Conservation (phyloP, 2,888 invertebrate species). For the Ormyrus nitidulus region DNA sequence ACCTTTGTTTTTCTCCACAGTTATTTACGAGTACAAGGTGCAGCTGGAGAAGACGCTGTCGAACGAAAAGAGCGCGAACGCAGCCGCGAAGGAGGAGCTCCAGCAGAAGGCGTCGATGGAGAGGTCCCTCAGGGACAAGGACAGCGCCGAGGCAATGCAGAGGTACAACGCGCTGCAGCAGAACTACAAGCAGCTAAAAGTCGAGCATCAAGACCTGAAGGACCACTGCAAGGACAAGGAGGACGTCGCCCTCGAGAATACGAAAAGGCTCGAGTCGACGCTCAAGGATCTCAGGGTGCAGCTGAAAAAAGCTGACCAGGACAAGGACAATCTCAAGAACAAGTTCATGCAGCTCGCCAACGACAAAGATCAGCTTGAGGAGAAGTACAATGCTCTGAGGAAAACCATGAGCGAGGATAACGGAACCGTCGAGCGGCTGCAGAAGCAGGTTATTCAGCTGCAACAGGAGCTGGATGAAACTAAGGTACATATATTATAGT, state of each 20-base stretch:
- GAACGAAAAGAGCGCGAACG: slow-evolving; percentile 72
- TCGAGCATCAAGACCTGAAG: slow-evolving; percentile 69
- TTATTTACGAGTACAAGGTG: slow-evolving; percentile 72
- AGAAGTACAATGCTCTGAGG: slow-evolving; percentile 66
- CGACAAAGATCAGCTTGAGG: slow-evolving; percentile 65
- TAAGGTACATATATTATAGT: slow-evolving; percentile 61
- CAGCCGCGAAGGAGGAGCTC: slow-evolving; percentile 70
- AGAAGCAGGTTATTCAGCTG: slow-evolving; percentile 69
- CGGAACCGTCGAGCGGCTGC: slow-evolving; percentile 66
- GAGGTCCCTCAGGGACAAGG: slow-evolving; percentile 68
- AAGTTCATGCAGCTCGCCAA: slow-evolving; percentile 66
- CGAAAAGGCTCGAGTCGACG: slow-evolving; percentile 63
- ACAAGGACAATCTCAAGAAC: slow-evolving; percentile 66
- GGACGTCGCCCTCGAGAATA: slow-evolving; percentile 65
- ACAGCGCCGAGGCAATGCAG: slow-evolving; percentile 69
- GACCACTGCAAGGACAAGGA: slow-evolving; percentile 69
- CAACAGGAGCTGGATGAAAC: slow-evolving; percentile 65
- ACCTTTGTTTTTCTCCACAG: slow-evolving; percentile 56
- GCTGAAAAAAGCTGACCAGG: slow-evolving; percentile 53
- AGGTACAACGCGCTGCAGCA: slow-evolving; percentile 71
- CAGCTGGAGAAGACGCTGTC: slow-evolving; percentile 71
- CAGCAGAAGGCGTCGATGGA: slow-evolving; percentile 70
- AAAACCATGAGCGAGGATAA: slow-evolving; percentile 61
- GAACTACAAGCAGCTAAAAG: slow-evolving; percentile 67
- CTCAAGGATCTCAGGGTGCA: slow-evolving; percentile 65